These are phyloP conservation scores for Pygoscelis adeliae DNA, from an alignment of 2,113 vertebrate genomes.

Conservation along the genomic window DNA sequence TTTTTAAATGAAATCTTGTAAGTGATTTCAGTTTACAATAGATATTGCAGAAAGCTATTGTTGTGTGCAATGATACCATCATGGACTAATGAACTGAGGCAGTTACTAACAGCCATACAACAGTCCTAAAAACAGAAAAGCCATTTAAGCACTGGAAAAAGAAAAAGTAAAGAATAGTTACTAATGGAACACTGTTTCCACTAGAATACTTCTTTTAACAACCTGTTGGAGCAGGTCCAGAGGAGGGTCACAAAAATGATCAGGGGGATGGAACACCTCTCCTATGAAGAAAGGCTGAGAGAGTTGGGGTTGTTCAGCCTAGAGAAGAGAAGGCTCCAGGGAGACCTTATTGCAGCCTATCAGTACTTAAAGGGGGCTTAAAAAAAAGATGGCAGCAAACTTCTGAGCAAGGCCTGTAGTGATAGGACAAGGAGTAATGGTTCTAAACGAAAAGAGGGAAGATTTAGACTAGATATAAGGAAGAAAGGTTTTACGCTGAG, in stretches of 20 bases:
- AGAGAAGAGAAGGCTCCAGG: accelerated
- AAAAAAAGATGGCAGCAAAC: neutral
- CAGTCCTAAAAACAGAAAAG: neutral
- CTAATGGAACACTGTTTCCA: neutral
- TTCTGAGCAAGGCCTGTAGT: neutral
- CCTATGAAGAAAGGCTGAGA: neutral
- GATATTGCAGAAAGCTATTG: neutral
- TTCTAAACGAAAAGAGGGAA: neutral
- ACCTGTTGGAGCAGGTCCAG: neutral
- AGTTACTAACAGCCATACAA: neutral
- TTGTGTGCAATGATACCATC: neutral
- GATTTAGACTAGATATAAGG: neutral
- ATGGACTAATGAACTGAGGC: neutral
- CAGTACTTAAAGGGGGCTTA: neutral
- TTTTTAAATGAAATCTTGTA: neutral
- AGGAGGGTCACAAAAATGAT: neutral
- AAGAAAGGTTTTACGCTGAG: neutral
- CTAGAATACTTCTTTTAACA: neutral
- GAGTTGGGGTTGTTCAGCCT: neutral
- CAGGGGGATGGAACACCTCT: neutral
- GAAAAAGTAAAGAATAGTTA: neutral
- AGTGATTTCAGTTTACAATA: neutral
- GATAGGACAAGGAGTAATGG: neutral
- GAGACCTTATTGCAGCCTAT: accelerated
- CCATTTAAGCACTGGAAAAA: neutral